Conservation (phyloP, 2,797 vertebrate species). For the Sphaeramia orbicularis region DNA sequence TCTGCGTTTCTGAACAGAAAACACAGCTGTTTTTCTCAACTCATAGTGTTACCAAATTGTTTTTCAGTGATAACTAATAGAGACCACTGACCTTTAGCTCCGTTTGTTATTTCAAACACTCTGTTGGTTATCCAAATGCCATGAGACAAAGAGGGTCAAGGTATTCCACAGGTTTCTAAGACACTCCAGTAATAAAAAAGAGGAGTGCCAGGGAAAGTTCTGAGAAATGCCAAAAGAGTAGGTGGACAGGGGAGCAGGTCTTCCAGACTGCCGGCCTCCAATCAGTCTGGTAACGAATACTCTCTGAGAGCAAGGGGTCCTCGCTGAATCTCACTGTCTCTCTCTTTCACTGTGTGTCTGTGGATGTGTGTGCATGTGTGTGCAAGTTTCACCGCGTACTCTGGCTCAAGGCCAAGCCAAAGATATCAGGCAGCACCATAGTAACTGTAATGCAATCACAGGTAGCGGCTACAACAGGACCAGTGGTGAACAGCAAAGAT, state of each 20-base stretch:
- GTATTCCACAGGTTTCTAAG: conserved; percentile 58
- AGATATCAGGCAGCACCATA: conserved; percentile 76
- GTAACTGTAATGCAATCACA: conserved; percentile 80
- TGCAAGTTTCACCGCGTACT: conserved; percentile 61
- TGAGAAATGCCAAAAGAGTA: conserved; percentile 47
- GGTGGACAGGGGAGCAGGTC: conserved; percentile 46
- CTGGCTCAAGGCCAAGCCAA: conserved; percentile 78
- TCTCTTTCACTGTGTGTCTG: conserved; percentile 26
- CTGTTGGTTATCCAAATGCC: conserved; percentile 50
- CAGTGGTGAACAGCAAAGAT: conserved; percentile 37
- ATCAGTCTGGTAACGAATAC: conserved; percentile 64
- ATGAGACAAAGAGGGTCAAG: conserved; percentile 17
- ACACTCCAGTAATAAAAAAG: conserved; percentile 16
- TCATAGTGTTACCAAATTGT: not conserved
- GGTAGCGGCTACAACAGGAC: conserved; percentile 61
- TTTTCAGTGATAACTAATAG: conserved; percentile 14
- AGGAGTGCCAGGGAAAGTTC: conserved; percentile 32
- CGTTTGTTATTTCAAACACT: conserved; percentile 32
- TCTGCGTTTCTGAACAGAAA: conserved; percentile 3
- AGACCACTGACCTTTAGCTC: conserved; percentile 74
- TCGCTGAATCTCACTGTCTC: conserved; percentile 55
- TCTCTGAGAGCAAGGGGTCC: conserved; percentile 67
- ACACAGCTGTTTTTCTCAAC: not conserved
- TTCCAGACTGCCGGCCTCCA: conserved; percentile 56
- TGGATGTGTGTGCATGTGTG: conserved; percentile 31